A percentile compares a stretch with the other conserved stretches of the same genome.
Evolutionary conservation across 2,888 invertebrate genomes (phyloP).

Genomic region (Tanytarsus gracilentus): DNA sequence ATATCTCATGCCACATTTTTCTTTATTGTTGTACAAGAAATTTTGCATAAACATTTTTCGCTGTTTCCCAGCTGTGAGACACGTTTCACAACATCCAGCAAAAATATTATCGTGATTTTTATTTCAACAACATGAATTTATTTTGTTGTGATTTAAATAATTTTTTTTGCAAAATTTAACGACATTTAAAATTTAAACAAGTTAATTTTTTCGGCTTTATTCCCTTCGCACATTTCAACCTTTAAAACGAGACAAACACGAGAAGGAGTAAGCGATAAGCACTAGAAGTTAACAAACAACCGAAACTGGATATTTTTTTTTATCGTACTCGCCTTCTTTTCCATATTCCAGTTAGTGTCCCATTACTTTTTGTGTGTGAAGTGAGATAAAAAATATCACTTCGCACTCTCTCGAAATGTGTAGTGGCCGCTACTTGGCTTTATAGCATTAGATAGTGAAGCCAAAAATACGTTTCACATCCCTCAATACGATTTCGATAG

Average conservation of each 20-base stretch:
- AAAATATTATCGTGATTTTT: background rate
- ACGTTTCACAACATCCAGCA: background rate
- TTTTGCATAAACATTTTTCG: background rate
- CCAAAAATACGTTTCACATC: slow-evolving; percentile 6
- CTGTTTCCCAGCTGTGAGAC: no score
- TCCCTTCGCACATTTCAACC: no score
- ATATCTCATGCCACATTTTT: background rate
- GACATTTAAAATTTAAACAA: slow-evolving; percentile 16
- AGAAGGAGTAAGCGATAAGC: slow-evolving; percentile 8
- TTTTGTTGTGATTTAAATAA: no score
- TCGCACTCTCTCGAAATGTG: background rate
- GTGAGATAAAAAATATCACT: background rate
- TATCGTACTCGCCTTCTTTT: background rate
- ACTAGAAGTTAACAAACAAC: slow-evolving; percentile 8
- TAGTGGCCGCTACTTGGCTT: background rate
- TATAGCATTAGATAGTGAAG: no score
- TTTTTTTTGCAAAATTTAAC: slow-evolving; percentile 5
- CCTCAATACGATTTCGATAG: background rate
- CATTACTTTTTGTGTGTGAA: background rate
- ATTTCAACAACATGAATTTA: no score
- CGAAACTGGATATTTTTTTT: slow-evolving; percentile 27
- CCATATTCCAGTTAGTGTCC: slow-evolving; percentile 19
- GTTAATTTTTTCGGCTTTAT: no score
- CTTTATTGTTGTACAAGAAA: background rate
- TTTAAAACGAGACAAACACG: background rate